Evolutionary conservation across 2,797 vertebrate genomes (phyloP).

Genomic region (Tragelaphus oryx): DNA sequence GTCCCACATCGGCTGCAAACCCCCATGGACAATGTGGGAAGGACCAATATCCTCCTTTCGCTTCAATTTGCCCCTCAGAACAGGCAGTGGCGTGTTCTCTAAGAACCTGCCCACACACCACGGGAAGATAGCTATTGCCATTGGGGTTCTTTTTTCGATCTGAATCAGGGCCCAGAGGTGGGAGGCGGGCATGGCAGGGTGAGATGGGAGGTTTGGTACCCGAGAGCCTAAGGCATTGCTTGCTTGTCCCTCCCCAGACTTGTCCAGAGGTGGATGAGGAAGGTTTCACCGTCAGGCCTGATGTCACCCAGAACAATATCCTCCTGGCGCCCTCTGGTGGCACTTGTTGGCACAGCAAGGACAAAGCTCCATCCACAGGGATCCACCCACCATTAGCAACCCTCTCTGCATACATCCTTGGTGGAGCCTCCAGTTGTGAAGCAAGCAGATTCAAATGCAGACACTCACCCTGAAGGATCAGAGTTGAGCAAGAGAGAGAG

Average conservation of each 20-base stretch:
- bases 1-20: not conserved
- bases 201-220: fast-evolving
- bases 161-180: not conserved
- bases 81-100: too few species aligned
- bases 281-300: conserved; percentile 92
- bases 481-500: not conserved
- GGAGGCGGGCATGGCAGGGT: fast-evolving
- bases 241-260: conserved; percentile 78
- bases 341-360: not conserved
- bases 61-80: not conserved
- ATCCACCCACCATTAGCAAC: not conserved
- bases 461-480: not conserved
- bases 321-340: conserved; percentile 69
- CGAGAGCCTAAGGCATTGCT: not conserved
- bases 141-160: not conserved
- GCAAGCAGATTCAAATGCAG: not conserved
- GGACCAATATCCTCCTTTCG: fast-evolving
- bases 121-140: not conserved
- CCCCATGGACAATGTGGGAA: not conserved
- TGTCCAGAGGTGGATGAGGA: conserved; percentile 95
- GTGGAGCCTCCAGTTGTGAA: not conserved
- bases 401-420: not conserved
- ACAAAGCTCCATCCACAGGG: not conserved
- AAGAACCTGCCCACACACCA: not conserved
- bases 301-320: conserved; percentile 89